phyloP scores from a whole-genome alignment of 2,888 invertebrate species.

The Acrobasis consociella region DNA sequence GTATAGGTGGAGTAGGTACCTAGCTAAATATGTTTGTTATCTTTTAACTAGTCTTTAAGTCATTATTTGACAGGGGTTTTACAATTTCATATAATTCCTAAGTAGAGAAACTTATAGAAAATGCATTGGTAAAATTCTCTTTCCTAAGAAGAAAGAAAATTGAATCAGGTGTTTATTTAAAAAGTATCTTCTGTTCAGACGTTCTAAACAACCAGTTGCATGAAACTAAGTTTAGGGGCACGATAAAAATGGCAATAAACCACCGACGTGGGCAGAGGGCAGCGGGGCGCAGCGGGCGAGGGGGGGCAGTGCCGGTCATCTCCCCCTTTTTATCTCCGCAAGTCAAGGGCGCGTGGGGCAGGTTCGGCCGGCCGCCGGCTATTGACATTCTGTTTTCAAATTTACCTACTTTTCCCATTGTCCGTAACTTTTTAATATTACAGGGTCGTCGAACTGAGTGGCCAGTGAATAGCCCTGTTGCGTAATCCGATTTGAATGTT shows the following conservation, averaged over 20 bases:
- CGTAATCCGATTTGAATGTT: slow-evolving; percentile 47
- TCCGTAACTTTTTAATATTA: slow-evolving; percentile 78
- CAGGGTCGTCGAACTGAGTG: slow-evolving; percentile 72
- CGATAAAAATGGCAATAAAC: slow-evolving; percentile 69
- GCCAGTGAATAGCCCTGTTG: slow-evolving; percentile 61
- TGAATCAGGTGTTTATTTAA: neutral
- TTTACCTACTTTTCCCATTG: slow-evolving; percentile 80
- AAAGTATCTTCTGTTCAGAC: neutral
- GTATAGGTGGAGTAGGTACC: no score
- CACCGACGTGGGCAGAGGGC: slow-evolving; percentile 61
- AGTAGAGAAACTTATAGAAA: no score
- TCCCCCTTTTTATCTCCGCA: slow-evolving; percentile 78
- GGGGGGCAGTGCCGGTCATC: slow-evolving; percentile 68
- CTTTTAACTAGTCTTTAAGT: no score
- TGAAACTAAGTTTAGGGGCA: slow-evolving; percentile 55
- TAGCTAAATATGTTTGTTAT: no score
- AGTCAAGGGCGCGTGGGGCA: slow-evolving; percentile 82
- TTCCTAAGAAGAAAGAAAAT: neutral
- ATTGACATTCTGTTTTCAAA: slow-evolving; percentile 82
- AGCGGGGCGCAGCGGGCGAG: slow-evolving; percentile 36
- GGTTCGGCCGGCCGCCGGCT: slow-evolving; percentile 79
- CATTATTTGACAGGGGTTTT: no score
- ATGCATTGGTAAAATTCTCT: no score
- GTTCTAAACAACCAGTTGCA: slow-evolving; percentile 56
- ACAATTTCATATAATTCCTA: no score